Conservation (phyloP, 2,797 vertebrate genomes). For the Takifugu ocellatus region DNA sequence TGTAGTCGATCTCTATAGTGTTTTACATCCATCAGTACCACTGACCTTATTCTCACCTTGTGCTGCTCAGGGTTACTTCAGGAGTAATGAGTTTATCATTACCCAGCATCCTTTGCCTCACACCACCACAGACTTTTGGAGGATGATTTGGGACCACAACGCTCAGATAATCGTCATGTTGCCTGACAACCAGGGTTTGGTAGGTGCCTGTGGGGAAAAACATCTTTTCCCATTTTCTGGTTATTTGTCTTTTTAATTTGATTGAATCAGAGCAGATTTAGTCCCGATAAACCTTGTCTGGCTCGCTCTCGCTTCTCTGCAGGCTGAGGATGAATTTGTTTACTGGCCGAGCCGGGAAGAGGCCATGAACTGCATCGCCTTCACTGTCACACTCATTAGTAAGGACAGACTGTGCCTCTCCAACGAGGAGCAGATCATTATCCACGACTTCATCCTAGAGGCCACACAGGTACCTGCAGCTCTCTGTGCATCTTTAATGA, state of each 20-base stretch:
- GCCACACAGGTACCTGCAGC: constrained; percentile 86
- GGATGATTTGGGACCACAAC: constrained; percentile 99
- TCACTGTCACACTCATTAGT: constrained; percentile 99
- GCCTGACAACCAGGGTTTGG: constrained; percentile 95
- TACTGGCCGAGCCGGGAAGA: constrained; percentile 99
- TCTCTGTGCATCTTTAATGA: background rate
- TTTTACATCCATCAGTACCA: background rate
- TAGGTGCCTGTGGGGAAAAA: constrained; percentile 61
- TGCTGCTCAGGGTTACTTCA: constrained; percentile 89
- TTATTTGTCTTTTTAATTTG: too few species aligned
- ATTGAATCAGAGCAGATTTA: background rate
- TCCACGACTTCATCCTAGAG: constrained; percentile 99
- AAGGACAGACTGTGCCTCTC: constrained; percentile 98
- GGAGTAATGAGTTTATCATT: constrained; percentile 98
- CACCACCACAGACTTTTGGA: constrained; percentile 98
- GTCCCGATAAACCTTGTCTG: background rate
- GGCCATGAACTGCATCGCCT: constrained; percentile 98
- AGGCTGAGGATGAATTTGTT: constrained; percentile 99
- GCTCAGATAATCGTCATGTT: constrained; percentile 99
- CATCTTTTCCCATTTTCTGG: too few species aligned
- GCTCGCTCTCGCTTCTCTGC: constrained; percentile 10
- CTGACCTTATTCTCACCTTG: constrained; percentile 40
- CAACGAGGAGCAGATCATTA: constrained; percentile 98
- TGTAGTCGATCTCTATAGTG: constrained; percentile 1
- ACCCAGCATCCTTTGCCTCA: constrained; percentile 98